These are phyloP conservation scores for Acleris laterana DNA, from an alignment of 2,888 invertebrate species.

Conservation along the genomic window DNA sequence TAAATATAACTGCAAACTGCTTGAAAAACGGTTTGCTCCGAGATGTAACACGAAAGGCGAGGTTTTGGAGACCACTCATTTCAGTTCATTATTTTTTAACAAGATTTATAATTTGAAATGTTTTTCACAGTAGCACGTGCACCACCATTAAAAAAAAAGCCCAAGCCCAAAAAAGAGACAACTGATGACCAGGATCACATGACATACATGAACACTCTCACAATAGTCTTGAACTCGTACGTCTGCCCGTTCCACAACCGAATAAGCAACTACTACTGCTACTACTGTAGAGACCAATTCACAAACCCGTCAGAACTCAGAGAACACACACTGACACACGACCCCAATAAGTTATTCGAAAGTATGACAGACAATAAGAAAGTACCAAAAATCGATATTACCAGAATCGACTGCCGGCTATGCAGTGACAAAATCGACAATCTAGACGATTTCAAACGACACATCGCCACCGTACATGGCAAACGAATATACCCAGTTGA, in stretches of 20 bases:
- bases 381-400: constrained; percentile 74
- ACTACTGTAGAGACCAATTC: constrained; percentile 73
- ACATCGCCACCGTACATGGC: constrained; percentile 57
- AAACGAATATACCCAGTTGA: constrained; percentile 54
- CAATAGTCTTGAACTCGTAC: constrained; percentile 66
- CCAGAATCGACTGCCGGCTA: constrained; percentile 70
- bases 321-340: constrained; percentile 67
- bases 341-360: constrained; percentile 61
- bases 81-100: background rate
- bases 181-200: constrained; percentile 59
- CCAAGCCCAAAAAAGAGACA: constrained; percentile 5
- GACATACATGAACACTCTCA: constrained; percentile 61
- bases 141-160: constrained; percentile 47
- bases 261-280: constrained; percentile 75
- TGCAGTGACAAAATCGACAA: constrained; percentile 67
- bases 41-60: no score
- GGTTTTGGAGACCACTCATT: background rate
- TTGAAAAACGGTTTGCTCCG: no score
- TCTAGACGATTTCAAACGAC: constrained; percentile 59
- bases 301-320: constrained; percentile 68
- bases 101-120: no score
- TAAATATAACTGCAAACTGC: no score
- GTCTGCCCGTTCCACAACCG: constrained; percentile 71
- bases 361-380: constrained; percentile 67
- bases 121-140: constrained; percentile 40